Percentiles rank a stretch among this genome's conserved stretches.
phyloP scores from a whole-genome alignment of 2,888 invertebrate species.

The Leptopilina syphax region DNA sequence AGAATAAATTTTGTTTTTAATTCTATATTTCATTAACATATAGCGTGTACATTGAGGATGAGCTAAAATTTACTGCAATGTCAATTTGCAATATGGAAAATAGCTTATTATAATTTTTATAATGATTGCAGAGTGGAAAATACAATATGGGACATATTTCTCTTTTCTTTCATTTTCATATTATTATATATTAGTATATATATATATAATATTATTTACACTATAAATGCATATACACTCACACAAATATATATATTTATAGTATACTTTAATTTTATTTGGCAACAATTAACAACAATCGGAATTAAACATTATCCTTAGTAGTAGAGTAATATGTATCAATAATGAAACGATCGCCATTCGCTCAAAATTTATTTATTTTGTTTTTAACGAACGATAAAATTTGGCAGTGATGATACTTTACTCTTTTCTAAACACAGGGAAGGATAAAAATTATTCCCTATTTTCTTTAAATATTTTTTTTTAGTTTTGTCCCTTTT shows the following conservation, averaged over 20 bases:
- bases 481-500: not conserved
- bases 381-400: slow-evolving; percentile 42
- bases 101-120: slow-evolving; percentile 68
- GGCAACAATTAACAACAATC: slow-evolving; percentile 76
- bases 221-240: too few species aligned
- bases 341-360: slow-evolving; percentile 45
- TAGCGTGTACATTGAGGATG: slow-evolving; percentile 72
- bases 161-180: slow-evolving; percentile 50
- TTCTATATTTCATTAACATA: slow-evolving; percentile 71
- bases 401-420: slow-evolving; percentile 59
- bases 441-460: slow-evolving; percentile 25
- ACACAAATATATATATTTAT: slow-evolving; percentile 34
- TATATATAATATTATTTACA: too few species aligned
- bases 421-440: slow-evolving; percentile 24
- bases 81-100: slow-evolving; percentile 70
- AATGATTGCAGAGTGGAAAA: slow-evolving; percentile 71
- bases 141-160: slow-evolving; percentile 59
- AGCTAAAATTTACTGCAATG: slow-evolving; percentile 66
- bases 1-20: slow-evolving; percentile 56
- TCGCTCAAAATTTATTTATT: not conserved
- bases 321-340: slow-evolving; percentile 51
- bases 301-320: slow-evolving; percentile 61
- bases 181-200: too few species aligned
- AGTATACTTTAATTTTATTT: slow-evolving; percentile 63
- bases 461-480: not conserved